phyloP scores from a whole-genome alignment of 1,140 invertebrate genomes.

The Cherax destructor region DNA sequence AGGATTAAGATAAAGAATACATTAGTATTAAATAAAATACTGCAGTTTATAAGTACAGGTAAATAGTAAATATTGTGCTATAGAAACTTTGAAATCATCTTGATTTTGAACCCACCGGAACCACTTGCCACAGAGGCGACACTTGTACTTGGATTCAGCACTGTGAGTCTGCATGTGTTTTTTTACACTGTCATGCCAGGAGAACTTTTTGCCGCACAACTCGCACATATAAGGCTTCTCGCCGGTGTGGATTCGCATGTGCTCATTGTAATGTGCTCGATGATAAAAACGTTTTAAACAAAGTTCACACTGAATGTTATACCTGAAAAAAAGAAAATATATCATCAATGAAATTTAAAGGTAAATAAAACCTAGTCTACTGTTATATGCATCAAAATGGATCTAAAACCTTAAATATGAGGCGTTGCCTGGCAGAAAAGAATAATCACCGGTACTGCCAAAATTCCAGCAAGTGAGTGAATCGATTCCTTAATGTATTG shows the following conservation, averaged over 20 bases:
- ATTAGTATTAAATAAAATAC: no score
- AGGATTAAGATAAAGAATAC: no score
- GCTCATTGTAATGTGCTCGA: conserved; percentile 67
- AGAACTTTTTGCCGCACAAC: conserved; percentile 80
- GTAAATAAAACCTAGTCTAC: neutral
- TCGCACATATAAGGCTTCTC: conserved; percentile 81
- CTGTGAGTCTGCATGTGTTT: conserved; percentile 70
- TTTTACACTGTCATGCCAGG: conserved; percentile 76
- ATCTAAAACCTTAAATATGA: no score
- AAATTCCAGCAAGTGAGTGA: no score
- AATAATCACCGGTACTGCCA: no score
- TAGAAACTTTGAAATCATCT: no score
- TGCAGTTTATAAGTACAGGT: no score
- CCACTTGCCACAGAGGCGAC: conserved; percentile 70
- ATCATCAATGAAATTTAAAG: neutral
- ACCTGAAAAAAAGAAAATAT: conserved; percentile 37
- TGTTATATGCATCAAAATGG: no score
- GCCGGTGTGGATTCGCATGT: conserved; percentile 75
- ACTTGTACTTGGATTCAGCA: conserved; percentile 69
- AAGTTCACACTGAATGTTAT: conserved; percentile 60
- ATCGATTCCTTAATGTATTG: no score
- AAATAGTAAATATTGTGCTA: no score
- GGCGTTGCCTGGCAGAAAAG: no score
- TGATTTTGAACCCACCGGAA: conserved; percentile 57
- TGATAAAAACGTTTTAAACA: conserved; percentile 66